phyloP scores from a whole-genome alignment of 2,113 vertebrate species.

The Trematomus loennbergii region DNA sequence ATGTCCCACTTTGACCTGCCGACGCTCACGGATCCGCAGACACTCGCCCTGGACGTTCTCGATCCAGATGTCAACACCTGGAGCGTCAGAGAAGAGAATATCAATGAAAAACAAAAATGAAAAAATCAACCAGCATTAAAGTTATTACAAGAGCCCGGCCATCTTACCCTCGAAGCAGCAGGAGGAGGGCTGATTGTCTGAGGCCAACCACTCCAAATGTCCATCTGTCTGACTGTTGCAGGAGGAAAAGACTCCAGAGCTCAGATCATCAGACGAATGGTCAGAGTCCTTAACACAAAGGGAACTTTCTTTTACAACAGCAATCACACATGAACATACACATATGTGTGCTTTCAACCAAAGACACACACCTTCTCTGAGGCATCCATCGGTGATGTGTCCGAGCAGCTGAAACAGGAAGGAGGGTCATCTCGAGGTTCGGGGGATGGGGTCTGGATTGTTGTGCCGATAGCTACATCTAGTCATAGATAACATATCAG shows the following conservation, averaged over 20 bases:
- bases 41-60: slow-evolving; percentile 90
- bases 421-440: slow-evolving; percentile 93
- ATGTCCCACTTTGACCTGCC: slow-evolving; percentile 91
- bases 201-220: slow-evolving; percentile 85
- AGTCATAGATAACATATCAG: not conserved
- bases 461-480: slow-evolving; percentile 86
- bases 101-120: not conserved
- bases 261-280: slow-evolving; percentile 91
- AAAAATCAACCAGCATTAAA: too few species aligned
- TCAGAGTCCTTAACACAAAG: slow-evolving; percentile 83
- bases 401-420: slow-evolving; percentile 89
- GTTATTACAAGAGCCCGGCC: not conserved
- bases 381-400: slow-evolving; percentile 82
- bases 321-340: not conserved
- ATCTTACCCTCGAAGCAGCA: slow-evolving; percentile 89
- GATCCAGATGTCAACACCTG: slow-evolving; percentile 94
- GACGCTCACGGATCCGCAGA: slow-evolving; percentile 92
- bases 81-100: slow-evolving; percentile 12
- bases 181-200: slow-evolving; percentile 81
- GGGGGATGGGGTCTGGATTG: slow-evolving; percentile 86
- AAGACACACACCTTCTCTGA: slow-evolving; percentile 84
- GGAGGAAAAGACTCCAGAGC: slow-evolving; percentile 94
- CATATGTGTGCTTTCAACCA: not conserved
- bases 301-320: not conserved
- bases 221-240: slow-evolving; percentile 88